A percentile compares a stretch with the other conserved stretches of the same genome.
Evolutionary conservation across 2,797 vertebrate genomes (phyloP).

Genomic region (Lateolabrax maculatus): DNA sequence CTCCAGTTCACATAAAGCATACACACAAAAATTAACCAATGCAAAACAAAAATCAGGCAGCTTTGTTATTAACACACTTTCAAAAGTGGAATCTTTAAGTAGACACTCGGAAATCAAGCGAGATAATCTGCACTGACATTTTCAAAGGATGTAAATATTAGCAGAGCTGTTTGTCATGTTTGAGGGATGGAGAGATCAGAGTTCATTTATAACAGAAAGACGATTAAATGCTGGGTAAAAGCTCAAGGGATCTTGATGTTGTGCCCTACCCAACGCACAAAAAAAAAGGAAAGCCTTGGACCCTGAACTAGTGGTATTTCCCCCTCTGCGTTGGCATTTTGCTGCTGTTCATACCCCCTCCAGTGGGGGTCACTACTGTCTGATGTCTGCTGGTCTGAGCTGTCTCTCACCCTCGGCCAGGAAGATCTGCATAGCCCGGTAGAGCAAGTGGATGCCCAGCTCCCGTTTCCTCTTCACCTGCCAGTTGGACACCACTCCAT

Average conservation of each 20-base stretch:
- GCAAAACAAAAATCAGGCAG: not conserved
- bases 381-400: conserved; percentile 89
- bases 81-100: not conserved
- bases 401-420: conserved; percentile 93
- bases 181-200: not conserved
- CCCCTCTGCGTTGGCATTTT: not conserved
- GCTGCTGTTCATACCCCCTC: not conserved
- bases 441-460: conserved; percentile 89
- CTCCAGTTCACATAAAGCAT: not conserved
- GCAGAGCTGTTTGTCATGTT: not conserved
- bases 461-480: conserved; percentile 77
- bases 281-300: not conserved
- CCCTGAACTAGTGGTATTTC: conserved; percentile 26
- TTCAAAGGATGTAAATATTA: not conserved
- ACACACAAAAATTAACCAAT: not conserved
- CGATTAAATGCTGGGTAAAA: not conserved
- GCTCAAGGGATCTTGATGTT: not conserved
- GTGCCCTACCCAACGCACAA: not conserved
- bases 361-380: conserved; percentile 61
- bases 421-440: conserved; percentile 91
- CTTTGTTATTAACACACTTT: not conserved
- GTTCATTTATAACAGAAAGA: not conserved
- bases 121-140: not conserved
- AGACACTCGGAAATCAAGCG: not conserved
- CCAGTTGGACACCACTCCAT: conserved; percentile 89